Conservation (phyloP, 2,113 vertebrate genomes). For the Hemichromis elongatus region DNA sequence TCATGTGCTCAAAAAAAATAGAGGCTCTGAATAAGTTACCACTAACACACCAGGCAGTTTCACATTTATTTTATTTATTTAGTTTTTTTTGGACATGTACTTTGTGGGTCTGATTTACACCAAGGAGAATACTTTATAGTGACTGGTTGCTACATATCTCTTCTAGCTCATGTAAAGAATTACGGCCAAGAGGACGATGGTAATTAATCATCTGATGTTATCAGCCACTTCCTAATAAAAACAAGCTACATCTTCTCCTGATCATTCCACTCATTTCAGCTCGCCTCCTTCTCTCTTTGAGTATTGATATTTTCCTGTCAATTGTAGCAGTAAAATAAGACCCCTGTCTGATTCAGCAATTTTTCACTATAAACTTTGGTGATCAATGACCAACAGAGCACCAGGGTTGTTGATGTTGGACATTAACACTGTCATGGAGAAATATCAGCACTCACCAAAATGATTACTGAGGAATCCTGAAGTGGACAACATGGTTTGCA, state of each 20-base stretch:
- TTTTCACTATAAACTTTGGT: slow-evolving; percentile 38
- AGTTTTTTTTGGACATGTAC: neutral
- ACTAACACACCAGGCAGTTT: neutral
- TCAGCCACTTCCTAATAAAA: slow-evolving; percentile 57
- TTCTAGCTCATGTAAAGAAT: slow-evolving; percentile 14
- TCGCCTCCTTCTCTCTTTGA: neutral
- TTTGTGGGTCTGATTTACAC: slow-evolving; percentile 14
- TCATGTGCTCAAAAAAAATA: neutral
- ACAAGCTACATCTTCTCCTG: slow-evolving; percentile 37
- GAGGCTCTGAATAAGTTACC: neutral
- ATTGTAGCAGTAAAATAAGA: slow-evolving; percentile 43
- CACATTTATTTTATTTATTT: neutral
- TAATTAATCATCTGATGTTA: slow-evolving; percentile 55
- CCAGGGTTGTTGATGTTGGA: neutral
- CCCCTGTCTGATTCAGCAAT: slow-evolving; percentile 46
- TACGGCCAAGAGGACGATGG: neutral
- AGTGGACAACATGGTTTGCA: neutral
- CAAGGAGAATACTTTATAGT: slow-evolving; percentile 20
- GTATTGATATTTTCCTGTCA: slow-evolving; percentile 50
- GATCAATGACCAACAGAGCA: slow-evolving; percentile 30
- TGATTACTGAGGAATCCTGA: slow-evolving; percentile 12
- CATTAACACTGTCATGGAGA: slow-evolving; percentile 5
- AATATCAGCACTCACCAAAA: slow-evolving; percentile 18
- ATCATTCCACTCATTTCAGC: slow-evolving; percentile 38
- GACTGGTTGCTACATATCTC: slow-evolving; percentile 6